phyloP scores from a whole-genome alignment of 1,140 invertebrate genomes.

The Scaptodrosophila lebanonensis region DNA sequence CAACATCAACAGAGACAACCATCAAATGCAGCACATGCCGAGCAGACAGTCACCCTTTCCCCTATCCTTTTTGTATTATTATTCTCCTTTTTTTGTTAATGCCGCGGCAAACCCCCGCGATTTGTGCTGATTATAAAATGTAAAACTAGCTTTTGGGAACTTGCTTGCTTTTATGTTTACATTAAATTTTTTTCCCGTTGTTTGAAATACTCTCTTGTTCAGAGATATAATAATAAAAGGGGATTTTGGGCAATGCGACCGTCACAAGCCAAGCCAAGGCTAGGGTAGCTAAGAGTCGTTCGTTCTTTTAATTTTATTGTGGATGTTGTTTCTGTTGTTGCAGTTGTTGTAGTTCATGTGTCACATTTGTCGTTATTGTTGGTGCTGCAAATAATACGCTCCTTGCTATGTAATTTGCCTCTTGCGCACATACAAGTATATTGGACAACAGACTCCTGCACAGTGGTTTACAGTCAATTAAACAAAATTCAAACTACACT shows the following conservation, averaged over 20 bases:
- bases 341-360: constrained; percentile 41
- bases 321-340: constrained; percentile 14
- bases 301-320: constrained; percentile 2
- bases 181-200: constrained; percentile 45
- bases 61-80: no score
- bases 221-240: constrained; percentile 51
- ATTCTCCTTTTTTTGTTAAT: no score
- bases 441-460: constrained; percentile 11
- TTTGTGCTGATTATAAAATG: constrained; percentile 57
- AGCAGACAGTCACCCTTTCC: constrained; percentile 10
- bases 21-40: constrained; percentile 41
- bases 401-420: constrained; percentile 51
- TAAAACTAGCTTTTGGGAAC: constrained; percentile 51
- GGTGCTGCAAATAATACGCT: constrained; percentile 61
- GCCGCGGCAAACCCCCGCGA: constrained; percentile 38
- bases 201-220: neutral
- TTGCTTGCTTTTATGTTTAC: constrained; percentile 65
- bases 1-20: no score
- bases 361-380: constrained; percentile 20
- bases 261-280: constrained; percentile 36
- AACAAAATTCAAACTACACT: no score
- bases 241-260: constrained; percentile 19
- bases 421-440: constrained; percentile 49
- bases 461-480: no score
- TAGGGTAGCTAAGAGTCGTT: no score